These are phyloP conservation scores for Temnothorax longispinosus DNA, from an alignment of 1,140 invertebrate species.

Conservation along the genomic window DNA sequence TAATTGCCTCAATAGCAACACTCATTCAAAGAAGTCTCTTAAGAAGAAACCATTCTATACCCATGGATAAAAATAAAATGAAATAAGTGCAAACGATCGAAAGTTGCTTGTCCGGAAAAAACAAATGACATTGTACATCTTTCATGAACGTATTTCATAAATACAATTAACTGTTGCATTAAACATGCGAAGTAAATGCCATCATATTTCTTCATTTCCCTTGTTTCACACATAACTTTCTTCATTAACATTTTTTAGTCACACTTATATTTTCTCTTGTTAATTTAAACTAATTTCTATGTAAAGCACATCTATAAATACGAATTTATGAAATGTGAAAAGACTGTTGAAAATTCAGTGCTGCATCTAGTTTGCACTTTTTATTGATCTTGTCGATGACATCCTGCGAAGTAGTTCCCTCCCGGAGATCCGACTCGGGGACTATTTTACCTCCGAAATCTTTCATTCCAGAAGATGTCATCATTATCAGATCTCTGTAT, in stretches of 20 bases:
- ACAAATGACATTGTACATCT: not conserved
- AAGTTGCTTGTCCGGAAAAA: slow-evolving; percentile 33
- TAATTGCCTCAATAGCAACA: not conserved
- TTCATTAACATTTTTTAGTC: not conserved
- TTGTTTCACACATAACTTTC: not conserved
- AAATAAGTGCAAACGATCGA: slow-evolving; percentile 1
- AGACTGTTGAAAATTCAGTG: too few species aligned
- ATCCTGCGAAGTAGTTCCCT: too few species aligned
- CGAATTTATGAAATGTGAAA: not conserved
- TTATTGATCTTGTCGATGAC: too few species aligned
- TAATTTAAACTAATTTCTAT: not conserved
- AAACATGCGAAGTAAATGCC: not conserved
- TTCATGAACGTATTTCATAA: not conserved
- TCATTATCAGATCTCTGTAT: too few species aligned
- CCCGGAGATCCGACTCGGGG: too few species aligned
- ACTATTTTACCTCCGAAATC: too few species aligned
- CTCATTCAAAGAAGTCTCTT: slow-evolving; percentile 19
- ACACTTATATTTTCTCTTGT: not conserved
- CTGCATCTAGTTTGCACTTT: too few species aligned
- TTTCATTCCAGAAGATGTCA: too few species aligned
- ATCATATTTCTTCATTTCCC: not conserved
- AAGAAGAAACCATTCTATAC: slow-evolving; percentile 26
- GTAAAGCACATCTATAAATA: not conserved
- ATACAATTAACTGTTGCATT: not conserved
- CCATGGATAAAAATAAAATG: not conserved